A percentile compares a stretch with the other conserved stretches of the same genome.
Conservation (phyloP, 1,140 invertebrate genomes). For the Drosophila paulistorum region DNA sequence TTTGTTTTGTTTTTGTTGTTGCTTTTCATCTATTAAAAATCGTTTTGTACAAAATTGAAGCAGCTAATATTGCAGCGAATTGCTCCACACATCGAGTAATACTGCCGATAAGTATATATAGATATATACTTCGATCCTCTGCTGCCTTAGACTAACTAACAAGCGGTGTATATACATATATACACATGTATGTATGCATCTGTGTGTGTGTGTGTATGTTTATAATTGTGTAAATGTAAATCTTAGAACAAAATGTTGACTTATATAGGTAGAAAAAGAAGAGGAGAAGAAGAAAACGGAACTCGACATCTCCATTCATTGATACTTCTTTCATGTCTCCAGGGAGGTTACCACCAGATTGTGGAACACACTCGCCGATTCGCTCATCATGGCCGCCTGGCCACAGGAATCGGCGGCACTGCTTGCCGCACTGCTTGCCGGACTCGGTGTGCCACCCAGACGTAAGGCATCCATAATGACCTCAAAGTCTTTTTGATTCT, state of each 20-base stretch:
- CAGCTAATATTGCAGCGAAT: conserved; percentile 1
- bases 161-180: conserved; percentile 19
- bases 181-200: conserved; percentile 15
- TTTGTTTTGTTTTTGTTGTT: conserved; percentile 3
- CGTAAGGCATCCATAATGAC: conserved; percentile 83
- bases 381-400: conserved; percentile 88
- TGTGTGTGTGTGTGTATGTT: too few species aligned
- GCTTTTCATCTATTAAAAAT: conserved; percentile 32
- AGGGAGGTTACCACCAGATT: conserved; percentile 87
- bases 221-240: conserved; percentile 27
- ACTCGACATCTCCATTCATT: conserved; percentile 38
- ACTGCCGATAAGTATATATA: conserved; percentile 27
- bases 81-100: conserved; percentile 44
- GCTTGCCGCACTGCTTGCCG: conserved; percentile 80
- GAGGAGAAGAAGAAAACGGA: not conserved
- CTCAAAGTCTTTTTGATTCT: conserved; percentile 83
- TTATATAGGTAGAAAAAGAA: conserved; percentile 5
- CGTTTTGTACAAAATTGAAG: conserved; percentile 21
- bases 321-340: conserved; percentile 85
- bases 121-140: not conserved
- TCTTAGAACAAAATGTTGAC: conserved; percentile 19
- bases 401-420: conserved; percentile 84
- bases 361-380: conserved; percentile 88
- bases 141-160: conserved; percentile 29
- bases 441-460: conserved; percentile 82